Base-by-base conservation (phyloP, 2,113 vertebrate genomes). In the Erythrocercus mccallii region DNA sequence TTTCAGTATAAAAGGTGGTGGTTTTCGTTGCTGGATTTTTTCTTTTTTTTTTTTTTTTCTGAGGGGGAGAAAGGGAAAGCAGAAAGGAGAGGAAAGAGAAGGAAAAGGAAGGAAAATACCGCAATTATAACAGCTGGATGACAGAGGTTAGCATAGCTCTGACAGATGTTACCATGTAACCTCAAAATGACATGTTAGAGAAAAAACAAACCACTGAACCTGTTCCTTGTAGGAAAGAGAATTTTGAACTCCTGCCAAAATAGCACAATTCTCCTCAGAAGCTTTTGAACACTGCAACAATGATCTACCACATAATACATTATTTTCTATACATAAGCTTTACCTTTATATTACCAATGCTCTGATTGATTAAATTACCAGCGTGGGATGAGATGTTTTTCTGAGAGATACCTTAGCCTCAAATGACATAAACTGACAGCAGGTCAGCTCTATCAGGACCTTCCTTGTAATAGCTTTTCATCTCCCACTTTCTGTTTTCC, bases 1-100 rank as follows among this genome's bases (percentile, higher is more conserved):
- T 96, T 97, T 98, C 94, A 96, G 93, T 97, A 97, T 95, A 92
- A 96, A 97, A 97, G 91, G 81, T 96, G 82, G 78, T 83, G 72
- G 54, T 3, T 82, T 95, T 76, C 72, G n/a, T 51, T 92, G 68
- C 30, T 40, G 64, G 21, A 6, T 6, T 57, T 76, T 47, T 62
- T 20, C 62, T 35, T 58, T 11, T 33, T 37, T 42, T 60, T 44
- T 44, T 58, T 12, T 28, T 45, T 40, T 60, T 47, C 51, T 40
- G 38, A 40, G 38, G 38, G 73, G 73, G 74, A 93, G 86, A 90
- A 95, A 95, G 83, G 56, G 86, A 96, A 94, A 96, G 95, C 69
- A 95, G 53, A 95, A 93, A 88, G 54, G 92, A 96, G 62, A 94
- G 87, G 89, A 76, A 90, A 92, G 86, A 86, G 76, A 86, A 86